These are phyloP conservation scores for Chelonus insularis DNA, from an alignment of 1,140 invertebrate genomes.

Conservation along the genomic window DNA sequence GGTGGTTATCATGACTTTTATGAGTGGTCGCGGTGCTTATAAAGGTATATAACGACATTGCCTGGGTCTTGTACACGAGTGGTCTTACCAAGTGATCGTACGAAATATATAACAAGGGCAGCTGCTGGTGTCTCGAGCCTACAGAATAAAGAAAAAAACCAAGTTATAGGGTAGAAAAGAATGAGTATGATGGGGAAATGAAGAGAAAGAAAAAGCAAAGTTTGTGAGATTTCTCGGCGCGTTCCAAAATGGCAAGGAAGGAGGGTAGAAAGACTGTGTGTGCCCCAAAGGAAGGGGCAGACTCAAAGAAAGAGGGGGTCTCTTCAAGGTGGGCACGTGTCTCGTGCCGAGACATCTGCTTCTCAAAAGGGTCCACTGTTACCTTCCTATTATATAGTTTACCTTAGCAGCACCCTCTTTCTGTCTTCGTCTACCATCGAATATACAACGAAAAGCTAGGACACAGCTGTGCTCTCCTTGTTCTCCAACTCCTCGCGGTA, in stretches of 20 bases:
- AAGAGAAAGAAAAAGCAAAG: neutral
- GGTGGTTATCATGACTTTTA: conserved; percentile 5
- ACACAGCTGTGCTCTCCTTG: conserved; percentile 3
- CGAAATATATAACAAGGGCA: conserved; percentile 18
- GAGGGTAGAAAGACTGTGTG: conserved; percentile 12
- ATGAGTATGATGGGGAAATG: neutral
- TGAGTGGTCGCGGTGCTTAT: neutral
- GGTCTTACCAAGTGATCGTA: conserved; percentile 9
- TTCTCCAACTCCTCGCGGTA: conserved; percentile 13
- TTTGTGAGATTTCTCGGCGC: neutral
- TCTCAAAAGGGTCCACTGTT: conserved; percentile 51
- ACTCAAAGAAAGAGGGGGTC: conserved; percentile 18
- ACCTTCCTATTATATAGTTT: conserved; percentile 51
- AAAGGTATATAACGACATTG: conserved; percentile 6
- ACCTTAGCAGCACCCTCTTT: conserved; percentile 39
- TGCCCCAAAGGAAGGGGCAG: neutral
- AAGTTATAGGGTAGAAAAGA: neutral
- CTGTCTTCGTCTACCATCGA: conserved; percentile 22
- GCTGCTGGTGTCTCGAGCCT: conserved; percentile 11
- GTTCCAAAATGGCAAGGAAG: neutral
- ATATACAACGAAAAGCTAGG: neutral
- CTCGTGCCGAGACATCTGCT: conserved; percentile 52
- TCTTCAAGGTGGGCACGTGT: conserved; percentile 48
- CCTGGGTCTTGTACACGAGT: conserved; percentile 6
- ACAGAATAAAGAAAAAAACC: conserved; percentile 21